Conservation (phyloP, 2,113 vertebrate genomes). For the Cynocephalus volans region DNA sequence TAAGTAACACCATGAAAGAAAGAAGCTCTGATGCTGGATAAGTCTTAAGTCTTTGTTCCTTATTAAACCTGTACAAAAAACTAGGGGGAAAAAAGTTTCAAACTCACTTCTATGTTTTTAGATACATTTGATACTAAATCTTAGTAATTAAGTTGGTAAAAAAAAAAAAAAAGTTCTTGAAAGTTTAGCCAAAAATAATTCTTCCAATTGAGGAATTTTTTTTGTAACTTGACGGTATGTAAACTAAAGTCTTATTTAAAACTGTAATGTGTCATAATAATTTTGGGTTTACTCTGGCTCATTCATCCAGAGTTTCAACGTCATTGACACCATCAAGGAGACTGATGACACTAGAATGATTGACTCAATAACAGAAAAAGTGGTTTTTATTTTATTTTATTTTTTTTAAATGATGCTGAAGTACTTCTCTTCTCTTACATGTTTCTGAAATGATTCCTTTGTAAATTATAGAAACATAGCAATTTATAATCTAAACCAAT, state of each 20-base stretch:
- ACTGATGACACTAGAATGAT: neutral
- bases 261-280: neutral
- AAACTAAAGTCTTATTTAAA: slow-evolving; percentile 38
- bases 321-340: neutral
- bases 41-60: slow-evolving; percentile 44
- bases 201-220: neutral
- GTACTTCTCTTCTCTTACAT: neutral
- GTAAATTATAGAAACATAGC: neutral
- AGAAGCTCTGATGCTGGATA: neutral
- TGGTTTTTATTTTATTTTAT: too few relatives aligned
- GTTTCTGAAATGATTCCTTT: neutral
- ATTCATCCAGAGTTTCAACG: neutral
- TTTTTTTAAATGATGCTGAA: neutral
- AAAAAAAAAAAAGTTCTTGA: neutral
- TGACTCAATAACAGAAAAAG: neutral
- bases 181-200: slow-evolving; percentile 21
- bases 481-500: neutral
- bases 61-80: neutral
- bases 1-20: slow-evolving; percentile 39
- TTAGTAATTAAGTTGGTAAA: neutral
- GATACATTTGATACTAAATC: neutral
- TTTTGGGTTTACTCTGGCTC: neutral
- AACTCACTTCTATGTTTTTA: neutral
- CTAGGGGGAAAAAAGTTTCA: neutral
- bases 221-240: neutral